Base-by-base conservation (phyloP, 92 coral and sea anemone species). In the Parazoanthus darwini region DNA sequence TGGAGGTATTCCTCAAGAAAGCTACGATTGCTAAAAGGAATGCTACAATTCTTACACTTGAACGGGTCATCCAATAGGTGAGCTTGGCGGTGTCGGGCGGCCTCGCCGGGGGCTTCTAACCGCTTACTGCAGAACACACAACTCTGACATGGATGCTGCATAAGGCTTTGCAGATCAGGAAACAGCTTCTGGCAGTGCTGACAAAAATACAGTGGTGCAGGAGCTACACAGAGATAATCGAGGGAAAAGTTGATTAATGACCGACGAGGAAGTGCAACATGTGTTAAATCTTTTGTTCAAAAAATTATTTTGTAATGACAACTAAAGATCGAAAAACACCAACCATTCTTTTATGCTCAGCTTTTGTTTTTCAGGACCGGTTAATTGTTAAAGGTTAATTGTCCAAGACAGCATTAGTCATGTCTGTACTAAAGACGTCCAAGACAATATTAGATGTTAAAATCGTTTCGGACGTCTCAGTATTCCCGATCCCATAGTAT, bases 151-250 rank as follows among this genome's bases (percentile, higher is more conserved):
- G 77, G 77, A 35, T 73, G 77, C 77, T 73, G 44, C 43, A 73
- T 33, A 73, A 73, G 77, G 77, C 77, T 35, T 73, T 73, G 77
- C 8, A 73, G 77, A 33, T 73, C 77, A 5, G 77, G 20, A 73
- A 73, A 73, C 77, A 73, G 77, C 20, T 73, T 73, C 42, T 73
- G 36, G 38, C 77, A 73, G 23, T 73, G 77, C 39, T 73, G 77
- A 73, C 77, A 73, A 36, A 73, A 11, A 13, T 33, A 73, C 1
- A 73, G 77, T 10, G 77, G 77, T 73, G 7, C 25, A 14, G 38
- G 18, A 73, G 77, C 77, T 73, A 73, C 77, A 73, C n/a, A 11
- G 18, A 23, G 44, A 73, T 35, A 4, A 54, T 2, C 16, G 18
- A 54, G 18, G 18, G 14, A 54, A 54, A 54, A 11, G 59, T 54